phyloP scores from a whole-genome alignment of 2,113 vertebrate species.

The Sander vitreus region DNA sequence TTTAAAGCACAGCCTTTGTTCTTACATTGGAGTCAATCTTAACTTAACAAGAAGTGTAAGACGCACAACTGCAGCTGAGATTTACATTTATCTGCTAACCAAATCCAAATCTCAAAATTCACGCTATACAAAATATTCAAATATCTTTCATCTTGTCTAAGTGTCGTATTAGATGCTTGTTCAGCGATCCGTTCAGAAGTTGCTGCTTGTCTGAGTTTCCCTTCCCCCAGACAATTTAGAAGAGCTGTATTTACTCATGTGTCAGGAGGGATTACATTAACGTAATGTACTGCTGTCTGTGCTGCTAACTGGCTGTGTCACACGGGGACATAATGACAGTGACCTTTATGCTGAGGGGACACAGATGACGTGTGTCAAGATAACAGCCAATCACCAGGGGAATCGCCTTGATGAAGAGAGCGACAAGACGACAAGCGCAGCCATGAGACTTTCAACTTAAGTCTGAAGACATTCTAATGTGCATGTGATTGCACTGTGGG shows the following conservation, averaged over 20 bases:
- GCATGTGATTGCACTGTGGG: background rate
- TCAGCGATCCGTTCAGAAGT: background rate
- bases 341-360: conserved; percentile 56
- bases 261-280: conserved; percentile 54
- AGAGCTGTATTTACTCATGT: conserved; percentile 30
- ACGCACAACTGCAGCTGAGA: background rate
- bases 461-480: conserved; percentile 1
- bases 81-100: background rate
- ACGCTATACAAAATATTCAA: background rate
- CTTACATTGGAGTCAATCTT: background rate
- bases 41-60: background rate
- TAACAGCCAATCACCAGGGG: conserved; percentile 1
- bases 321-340: conserved; percentile 45
- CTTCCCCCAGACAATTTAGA: background rate
- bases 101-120: background rate
- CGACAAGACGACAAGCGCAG: conserved; percentile 3
- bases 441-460: background rate
- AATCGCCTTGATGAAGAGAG: conserved; percentile 36
- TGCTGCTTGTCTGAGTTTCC: background rate
- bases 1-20: conserved; percentile 2
- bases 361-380: conserved; percentile 47
- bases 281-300: conserved; percentile 4
- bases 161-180: background rate
- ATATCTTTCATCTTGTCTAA: background rate
- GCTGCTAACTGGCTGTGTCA: conserved; percentile 57